Base-by-base conservation (phyloP, 2,797 vertebrate genomes). In the Cyclura pinguis region DNA sequence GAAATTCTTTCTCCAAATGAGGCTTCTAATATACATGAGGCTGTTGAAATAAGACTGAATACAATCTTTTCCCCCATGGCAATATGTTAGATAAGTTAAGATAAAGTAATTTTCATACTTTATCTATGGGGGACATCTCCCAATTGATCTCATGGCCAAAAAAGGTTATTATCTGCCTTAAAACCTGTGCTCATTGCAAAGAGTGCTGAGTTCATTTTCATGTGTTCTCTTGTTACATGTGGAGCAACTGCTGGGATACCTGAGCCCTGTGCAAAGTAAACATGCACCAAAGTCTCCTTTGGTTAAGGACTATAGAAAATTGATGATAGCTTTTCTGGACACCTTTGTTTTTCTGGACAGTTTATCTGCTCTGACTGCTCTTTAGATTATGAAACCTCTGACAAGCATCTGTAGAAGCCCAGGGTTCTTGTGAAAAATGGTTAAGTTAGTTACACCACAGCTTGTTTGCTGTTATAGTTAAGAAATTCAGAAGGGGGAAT, bases 11-110 rank as follows among this genome's bases (percentile, higher is more conserved):
- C 88, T 52, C 47, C 62, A 47, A 80, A 92, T 74, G 57, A 1
- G 80, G 42, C 42, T 57, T 32, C 84, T 78, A 24, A 42, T 16
- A 8, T 77, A 62, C 24, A 82, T 4, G 86, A 27, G 2, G 3
- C 18, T 0, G 0, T 69, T 14, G 12, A 72, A 9, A n/a, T 69
- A 16, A 47, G 6, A 1, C 7, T 8, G 18, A 0, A 69, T 0
- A 0, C 4, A 55, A 24, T 42, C 1, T 38, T 24, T 52, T 13
- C 20, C 29, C 16, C 47, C 7, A n/a, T 13, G 24, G 18, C 83
- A 85, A 2, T 76, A 24, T 73, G n/a, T 27, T 38, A 24, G 10
- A 12, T 38, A 42, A 12, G 6, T 87, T 64, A 87, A 42, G 55
- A n/a, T 18, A n/a, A 20, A 32, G 24, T 86, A 9, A 18, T 67